Conservation (phyloP, 2,113 vertebrate genomes). For the Regulus satrapa region DNA sequence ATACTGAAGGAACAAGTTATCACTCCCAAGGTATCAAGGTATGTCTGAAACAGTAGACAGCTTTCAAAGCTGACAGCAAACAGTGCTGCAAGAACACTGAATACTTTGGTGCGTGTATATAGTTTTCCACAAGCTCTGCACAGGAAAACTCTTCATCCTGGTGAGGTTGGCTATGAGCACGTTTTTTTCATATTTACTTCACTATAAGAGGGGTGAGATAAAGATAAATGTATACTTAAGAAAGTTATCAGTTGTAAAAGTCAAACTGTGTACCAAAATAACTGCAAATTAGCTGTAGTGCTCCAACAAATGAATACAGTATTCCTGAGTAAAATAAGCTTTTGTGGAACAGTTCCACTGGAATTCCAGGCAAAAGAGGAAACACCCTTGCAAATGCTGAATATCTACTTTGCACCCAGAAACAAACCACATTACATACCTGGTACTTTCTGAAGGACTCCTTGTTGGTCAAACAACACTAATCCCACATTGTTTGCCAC, state of each 20-base stretch:
- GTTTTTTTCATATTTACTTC: neutral
- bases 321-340: neutral
- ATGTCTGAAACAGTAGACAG: neutral
- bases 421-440: neutral
- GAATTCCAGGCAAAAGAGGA: neutral
- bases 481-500: neutral
- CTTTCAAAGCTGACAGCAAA: neutral
- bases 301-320: neutral
- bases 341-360: neutral
- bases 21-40: neutral
- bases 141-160: neutral
- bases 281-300: neutral
- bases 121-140: neutral
- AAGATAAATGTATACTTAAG: neutral
- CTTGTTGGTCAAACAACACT: neutral
- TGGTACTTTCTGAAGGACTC: neutral
- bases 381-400: neutral
- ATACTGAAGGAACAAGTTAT: neutral
- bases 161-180: neutral
- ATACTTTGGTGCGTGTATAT: neutral
- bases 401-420: neutral
- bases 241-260: neutral
- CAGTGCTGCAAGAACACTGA: neutral
- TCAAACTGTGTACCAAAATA: neutral
- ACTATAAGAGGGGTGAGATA: neutral